Evolutionary conservation across 2,888 invertebrate species (phyloP).

Genomic region (Leuctra nigra): DNA sequence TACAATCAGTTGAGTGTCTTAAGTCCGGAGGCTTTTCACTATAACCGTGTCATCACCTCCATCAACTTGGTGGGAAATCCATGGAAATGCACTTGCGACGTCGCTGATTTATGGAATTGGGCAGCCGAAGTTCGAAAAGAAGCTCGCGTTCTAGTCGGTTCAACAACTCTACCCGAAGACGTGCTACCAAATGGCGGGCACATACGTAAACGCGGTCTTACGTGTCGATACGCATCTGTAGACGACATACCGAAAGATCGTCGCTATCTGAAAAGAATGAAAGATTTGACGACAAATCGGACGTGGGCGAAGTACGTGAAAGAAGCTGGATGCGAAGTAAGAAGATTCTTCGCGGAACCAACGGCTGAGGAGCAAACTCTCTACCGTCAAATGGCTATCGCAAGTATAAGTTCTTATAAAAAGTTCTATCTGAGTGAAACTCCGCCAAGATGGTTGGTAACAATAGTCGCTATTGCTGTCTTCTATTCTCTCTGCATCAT

Average conservation of each 20-base stretch:
- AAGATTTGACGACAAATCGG: slow-evolving; percentile 46
- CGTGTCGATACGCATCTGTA: slow-evolving; percentile 52
- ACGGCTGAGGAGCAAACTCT: not conserved
- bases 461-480: not conserved
- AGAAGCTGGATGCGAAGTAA: slow-evolving; percentile 51
- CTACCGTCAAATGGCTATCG: slow-evolving; percentile 2
- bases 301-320: slow-evolving; percentile 68
- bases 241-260: slow-evolving; percentile 39
- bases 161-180: slow-evolving; percentile 52
- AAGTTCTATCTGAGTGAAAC: slow-evolving; percentile 9
- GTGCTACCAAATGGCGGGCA: slow-evolving; percentile 55
- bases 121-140: slow-evolving; percentile 58
- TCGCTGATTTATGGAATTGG: slow-evolving; percentile 68
- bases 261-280: slow-evolving; percentile 45
- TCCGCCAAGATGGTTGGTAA: slow-evolving; percentile 16
- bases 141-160: slow-evolving; percentile 56
- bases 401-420: slow-evolving; percentile 1
- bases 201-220: slow-evolving; percentile 56
- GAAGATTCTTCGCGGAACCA: not conserved
- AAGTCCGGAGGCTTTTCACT: slow-evolving; percentile 49
- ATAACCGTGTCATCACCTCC: slow-evolving; percentile 49
- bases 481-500: slow-evolving; percentile 8
- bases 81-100: slow-evolving; percentile 60
- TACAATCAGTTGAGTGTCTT: slow-evolving; percentile 39
- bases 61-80: slow-evolving; percentile 61